Percentiles rank a stretch among this genome's conserved stretches.
phyloP scores from a whole-genome alignment of 2,888 invertebrate species.

The Harmothoe impar region DNA sequence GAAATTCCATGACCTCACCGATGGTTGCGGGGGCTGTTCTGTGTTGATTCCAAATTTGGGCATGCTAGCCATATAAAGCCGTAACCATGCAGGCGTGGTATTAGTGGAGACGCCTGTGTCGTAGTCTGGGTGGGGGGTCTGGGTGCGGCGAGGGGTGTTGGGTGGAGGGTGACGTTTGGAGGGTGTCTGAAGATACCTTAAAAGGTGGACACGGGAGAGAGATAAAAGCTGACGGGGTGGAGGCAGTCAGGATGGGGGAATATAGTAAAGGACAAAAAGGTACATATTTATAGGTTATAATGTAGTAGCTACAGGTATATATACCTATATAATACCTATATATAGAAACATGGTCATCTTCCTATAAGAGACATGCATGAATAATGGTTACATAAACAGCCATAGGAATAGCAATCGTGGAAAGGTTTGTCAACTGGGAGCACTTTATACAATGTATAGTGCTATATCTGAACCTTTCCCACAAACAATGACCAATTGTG shows the following conservation, averaged over 20 bases:
- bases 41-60: conserved; percentile 21
- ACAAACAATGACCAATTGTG: no score
- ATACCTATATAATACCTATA: no score
- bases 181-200: neutral
- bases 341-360: no score
- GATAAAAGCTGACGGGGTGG: neutral
- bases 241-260: neutral
- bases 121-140: neutral
- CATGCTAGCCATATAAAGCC: conserved; percentile 24
- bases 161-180: neutral
- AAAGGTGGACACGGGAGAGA: neutral
- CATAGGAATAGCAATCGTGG: no score
- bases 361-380: no score
- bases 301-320: no score
- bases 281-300: no score
- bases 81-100: conserved; percentile 11
- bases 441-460: no score
- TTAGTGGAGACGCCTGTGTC: neutral
- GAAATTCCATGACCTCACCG: conserved; percentile 40
- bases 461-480: no score
- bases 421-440: no score
- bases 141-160: neutral
- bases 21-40: neutral
- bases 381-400: no score
- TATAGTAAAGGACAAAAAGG: neutral